Evolutionary conservation across 1,140 invertebrate genomes (phyloP).

Genomic region (Proales similis): DNA sequence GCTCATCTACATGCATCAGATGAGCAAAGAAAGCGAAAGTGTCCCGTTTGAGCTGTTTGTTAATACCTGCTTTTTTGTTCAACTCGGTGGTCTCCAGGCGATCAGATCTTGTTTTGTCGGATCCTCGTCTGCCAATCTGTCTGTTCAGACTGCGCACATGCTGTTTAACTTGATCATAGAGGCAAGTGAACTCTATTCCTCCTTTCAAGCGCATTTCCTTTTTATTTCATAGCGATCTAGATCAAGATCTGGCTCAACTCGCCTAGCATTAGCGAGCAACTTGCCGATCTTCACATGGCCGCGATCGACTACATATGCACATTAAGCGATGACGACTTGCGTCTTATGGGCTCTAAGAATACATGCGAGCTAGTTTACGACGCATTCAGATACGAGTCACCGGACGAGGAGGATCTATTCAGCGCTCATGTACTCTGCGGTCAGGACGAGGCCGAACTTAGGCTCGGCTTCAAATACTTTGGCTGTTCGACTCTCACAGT

Average conservation of each 20-base stretch:
- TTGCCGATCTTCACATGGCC: not conserved
- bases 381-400: constrained; percentile 77
- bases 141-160: constrained; percentile 6
- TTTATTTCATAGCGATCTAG: not conserved
- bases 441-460: constrained; percentile 63
- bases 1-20: not conserved
- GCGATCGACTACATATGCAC: constrained; percentile 71
- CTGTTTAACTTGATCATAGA: constrained; percentile 33
- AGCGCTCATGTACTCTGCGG: not conserved
- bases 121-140: not conserved
- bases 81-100: constrained; percentile 4
- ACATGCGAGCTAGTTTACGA: constrained; percentile 95
- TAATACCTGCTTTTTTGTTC: constrained; percentile 31
- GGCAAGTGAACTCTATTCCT: constrained; percentile 12
- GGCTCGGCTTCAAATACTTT: constrained; percentile 87
- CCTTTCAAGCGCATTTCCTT: not conserved
- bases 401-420: constrained; percentile 63
- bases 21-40: not conserved
- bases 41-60: constrained; percentile 13
- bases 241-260: constrained; percentile 26
- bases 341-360: constrained; percentile 72
- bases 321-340: constrained; percentile 78
- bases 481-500: constrained; percentile 80
- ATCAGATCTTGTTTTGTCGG: constrained; percentile 14
- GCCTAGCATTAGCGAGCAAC: not conserved